Conservation (phyloP, 2,797 vertebrate species). For the Galagoides demidoff region DNA sequence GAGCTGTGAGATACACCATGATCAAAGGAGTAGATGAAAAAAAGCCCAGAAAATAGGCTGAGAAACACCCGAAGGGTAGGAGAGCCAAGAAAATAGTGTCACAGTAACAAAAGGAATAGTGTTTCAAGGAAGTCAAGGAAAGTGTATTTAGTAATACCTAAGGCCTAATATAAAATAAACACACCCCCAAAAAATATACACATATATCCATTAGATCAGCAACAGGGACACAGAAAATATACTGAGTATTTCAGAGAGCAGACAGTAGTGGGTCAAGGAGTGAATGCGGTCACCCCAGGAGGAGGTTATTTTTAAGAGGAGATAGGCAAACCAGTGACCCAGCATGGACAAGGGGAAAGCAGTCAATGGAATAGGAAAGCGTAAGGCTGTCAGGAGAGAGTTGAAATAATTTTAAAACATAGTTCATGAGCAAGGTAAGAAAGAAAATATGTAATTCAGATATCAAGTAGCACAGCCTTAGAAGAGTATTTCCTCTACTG, state of each 20-base stretch:
- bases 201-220: background rate
- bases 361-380: background rate
- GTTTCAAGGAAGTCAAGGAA: background rate
- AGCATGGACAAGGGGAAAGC: background rate
- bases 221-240: background rate
- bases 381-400: background rate
- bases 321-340: background rate
- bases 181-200: background rate
- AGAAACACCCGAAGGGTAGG: background rate
- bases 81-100: background rate
- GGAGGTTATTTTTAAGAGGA: background rate
- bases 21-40: background rate
- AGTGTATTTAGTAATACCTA: background rate
- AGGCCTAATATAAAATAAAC: background rate
- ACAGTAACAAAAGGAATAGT: background rate
- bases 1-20: background rate
- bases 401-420: background rate
- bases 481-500: background rate
- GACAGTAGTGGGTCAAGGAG: background rate
- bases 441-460: background rate
- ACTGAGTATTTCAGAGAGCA: background rate
- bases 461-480: background rate
- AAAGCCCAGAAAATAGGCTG: background rate
- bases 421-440: background rate
- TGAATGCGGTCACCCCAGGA: background rate